Evolutionary conservation across 2,888 invertebrate genomes (phyloP), one percentile per base, ranked within the genome.

Genomic region (Pandemis corylana): DNA sequence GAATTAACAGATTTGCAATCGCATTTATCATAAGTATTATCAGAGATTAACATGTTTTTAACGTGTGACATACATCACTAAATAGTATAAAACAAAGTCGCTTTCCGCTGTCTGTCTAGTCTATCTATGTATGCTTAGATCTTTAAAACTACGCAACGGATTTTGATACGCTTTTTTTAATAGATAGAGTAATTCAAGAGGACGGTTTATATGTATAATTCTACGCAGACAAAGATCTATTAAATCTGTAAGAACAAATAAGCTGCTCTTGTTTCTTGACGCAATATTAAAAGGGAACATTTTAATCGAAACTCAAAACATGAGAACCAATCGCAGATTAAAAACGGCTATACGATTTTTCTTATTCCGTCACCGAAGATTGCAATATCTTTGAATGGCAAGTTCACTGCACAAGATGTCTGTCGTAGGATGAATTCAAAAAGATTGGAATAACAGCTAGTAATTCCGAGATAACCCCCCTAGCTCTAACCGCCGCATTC

Each of bases 401-500:
- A 62, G 41, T 62, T 62, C 72, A 62, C 73, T 74, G 69, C 73
- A 67, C 67, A 69, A 69, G 68, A 72, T 68, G 64, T 61, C 51
- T 62, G 51, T 62, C 74, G 68, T 15, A 73, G 67, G 71, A 75
- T 75, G 44, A 70, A 75, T 72, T 44, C 62, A 62, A 62, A 73
- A 74, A 75, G 70, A 75, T 65, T 13, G 20, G 59, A 51, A 61
- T 61, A 65, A 75, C 41, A 53, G 51, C 70, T 42, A 74, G 64
- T 64, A 59, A 36, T 67, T 51, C 56, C 56, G 51, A 59, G 51
- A 74, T 61, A 69, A 59, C 68, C 68, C 68, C 65, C 49, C 41
- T 68, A 68, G 53, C 64, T 65, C 46, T 56, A 49, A 64, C 28
- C 41, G n/a, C 71, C 71, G 66, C 65, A 72, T 91, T 91, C 90